phyloP scores from a whole-genome alignment of 2,797 vertebrate species.

The Darevskia mixta region DNA sequence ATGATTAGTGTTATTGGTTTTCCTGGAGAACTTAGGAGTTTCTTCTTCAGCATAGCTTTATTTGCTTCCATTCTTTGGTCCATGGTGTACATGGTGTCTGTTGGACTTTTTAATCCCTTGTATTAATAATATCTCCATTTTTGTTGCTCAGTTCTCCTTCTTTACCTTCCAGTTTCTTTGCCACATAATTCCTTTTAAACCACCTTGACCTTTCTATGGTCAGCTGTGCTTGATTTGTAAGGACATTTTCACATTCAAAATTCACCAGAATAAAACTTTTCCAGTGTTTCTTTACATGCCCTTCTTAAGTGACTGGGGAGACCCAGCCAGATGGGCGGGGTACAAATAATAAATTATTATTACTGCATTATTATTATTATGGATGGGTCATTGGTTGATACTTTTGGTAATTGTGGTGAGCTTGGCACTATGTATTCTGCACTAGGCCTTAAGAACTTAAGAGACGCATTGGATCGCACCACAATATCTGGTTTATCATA shows the following conservation, averaged over 20 bases:
- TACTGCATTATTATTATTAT: background rate
- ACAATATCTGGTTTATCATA: background rate
- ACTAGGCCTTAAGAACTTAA: background rate
- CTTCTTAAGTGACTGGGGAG: background rate
- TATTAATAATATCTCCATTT: background rate
- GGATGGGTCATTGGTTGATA: background rate
- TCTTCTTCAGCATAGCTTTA: background rate
- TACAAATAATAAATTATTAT: no score
- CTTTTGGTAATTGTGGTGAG: background rate
- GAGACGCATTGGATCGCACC: background rate
- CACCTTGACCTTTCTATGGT: background rate
- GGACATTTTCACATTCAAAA: background rate
- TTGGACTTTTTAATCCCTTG: background rate
- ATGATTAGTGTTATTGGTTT: background rate
- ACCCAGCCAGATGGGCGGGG: no score
- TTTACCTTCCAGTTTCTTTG: background rate
- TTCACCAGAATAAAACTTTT: background rate
- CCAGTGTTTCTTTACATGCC: background rate
- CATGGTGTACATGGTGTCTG: background rate
- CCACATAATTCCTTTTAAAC: background rate
- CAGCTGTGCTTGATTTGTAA: background rate
- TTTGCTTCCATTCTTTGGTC: background rate
- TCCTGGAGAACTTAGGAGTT: accelerated
- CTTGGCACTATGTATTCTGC: background rate
- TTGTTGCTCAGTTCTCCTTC: background rate